Percentiles rank a stretch among this genome's conserved stretches.
Evolutionary conservation across 2,113 vertebrate genomes (phyloP).

Genomic region (Strix uralensis): DNA sequence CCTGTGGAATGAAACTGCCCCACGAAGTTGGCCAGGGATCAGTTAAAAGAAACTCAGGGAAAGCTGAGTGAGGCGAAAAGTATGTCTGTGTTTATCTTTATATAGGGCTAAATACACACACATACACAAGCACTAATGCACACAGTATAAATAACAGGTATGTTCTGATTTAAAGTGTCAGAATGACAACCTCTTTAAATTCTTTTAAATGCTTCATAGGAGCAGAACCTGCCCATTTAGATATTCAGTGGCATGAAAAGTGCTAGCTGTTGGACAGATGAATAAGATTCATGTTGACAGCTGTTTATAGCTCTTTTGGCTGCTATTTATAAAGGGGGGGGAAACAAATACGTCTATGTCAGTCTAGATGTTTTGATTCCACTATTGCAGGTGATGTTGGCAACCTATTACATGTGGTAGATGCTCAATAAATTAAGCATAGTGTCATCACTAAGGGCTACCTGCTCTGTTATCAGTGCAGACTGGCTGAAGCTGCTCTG

Average conservation of each 20-base stretch:
- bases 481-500: not conserved
- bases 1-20: not conserved
- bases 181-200: constrained; percentile 39
- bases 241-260: constrained; percentile 53
- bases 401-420: not conserved
- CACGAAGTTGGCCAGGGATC: not conserved
- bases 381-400: not conserved
- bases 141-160: not conserved
- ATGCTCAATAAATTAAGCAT: constrained; percentile 12
- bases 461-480: not conserved
- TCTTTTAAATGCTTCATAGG: constrained; percentile 16
- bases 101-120: not conserved
- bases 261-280: constrained; percentile 22
- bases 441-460: not conserved
- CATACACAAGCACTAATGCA: not conserved
- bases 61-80: not conserved
- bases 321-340: constrained; percentile 7
- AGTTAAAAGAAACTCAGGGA: not conserved
- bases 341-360: not conserved
- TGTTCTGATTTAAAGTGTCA: constrained; percentile 28
- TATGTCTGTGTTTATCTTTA: not conserved
- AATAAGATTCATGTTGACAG: constrained; percentile 50
- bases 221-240: constrained; percentile 34
- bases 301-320: constrained; percentile 43
- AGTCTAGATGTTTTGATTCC: constrained; percentile 17